phyloP scores from a whole-genome alignment of 2,888 invertebrate species.

The Scaptomyza parva region DNA sequence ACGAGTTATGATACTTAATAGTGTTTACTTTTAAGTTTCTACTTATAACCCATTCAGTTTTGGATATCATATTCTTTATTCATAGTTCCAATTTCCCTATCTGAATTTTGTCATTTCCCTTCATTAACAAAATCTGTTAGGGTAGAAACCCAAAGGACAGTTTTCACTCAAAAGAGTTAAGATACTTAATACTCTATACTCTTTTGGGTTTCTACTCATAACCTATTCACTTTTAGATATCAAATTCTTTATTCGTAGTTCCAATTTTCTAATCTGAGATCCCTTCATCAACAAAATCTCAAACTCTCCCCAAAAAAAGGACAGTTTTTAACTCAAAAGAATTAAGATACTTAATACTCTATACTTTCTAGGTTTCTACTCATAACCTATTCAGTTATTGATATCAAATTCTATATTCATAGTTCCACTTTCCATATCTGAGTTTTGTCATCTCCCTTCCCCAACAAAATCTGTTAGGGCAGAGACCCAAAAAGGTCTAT shows the following conservation, averaged over 20 bases:
- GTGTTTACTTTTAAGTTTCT: background rate
- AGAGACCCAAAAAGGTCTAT: background rate
- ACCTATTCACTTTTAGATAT: too few relatives aligned
- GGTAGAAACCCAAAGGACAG: background rate
- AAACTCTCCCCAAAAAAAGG: too few relatives aligned
- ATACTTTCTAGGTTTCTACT: background rate
- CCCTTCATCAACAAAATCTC: too few relatives aligned
- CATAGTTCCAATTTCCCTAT: slow-evolving; percentile 1
- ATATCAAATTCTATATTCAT: background rate
- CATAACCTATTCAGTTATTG: background rate
- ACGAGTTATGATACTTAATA: slow-evolving; percentile 15
- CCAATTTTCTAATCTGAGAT: too few relatives aligned
- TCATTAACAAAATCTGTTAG: slow-evolving; percentile 1
- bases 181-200: too few relatives aligned
- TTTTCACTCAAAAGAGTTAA: too few relatives aligned
- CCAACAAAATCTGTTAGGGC: background rate
- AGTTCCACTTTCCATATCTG: background rate
- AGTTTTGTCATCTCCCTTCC: background rate
- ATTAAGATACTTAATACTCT: slow-evolving; percentile 5
- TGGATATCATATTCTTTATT: background rate
- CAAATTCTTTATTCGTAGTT: too few relatives aligned
- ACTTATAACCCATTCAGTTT: background rate
- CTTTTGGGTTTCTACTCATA: too few relatives aligned
- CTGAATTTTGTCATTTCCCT: background rate
- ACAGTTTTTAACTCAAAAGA: too few relatives aligned